phyloP scores from a whole-genome alignment of 2,113 vertebrate genomes.

The Mormyrus lacerda region DNA sequence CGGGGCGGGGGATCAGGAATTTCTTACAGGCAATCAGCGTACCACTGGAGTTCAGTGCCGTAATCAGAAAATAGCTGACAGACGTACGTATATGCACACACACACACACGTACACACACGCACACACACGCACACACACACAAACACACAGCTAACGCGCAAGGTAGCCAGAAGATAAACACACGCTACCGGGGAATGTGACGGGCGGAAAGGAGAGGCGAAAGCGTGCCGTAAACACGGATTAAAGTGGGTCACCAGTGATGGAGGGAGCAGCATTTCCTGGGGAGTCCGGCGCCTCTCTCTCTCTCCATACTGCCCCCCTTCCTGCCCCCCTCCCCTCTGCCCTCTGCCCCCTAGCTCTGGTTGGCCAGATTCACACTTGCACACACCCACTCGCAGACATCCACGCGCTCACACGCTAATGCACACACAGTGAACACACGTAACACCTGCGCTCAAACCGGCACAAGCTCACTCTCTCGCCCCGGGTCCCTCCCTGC shows the following conservation, averaged over 20 bases:
- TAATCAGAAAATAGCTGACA: slow-evolving; percentile 8
- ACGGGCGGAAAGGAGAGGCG: not conserved
- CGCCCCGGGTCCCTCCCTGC: slow-evolving; percentile 63
- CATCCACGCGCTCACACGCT: not conserved
- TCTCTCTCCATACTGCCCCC: not conserved
- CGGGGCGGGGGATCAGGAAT: not conserved
- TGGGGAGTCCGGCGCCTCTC: slow-evolving; percentile 2
- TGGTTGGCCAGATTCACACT: not conserved
- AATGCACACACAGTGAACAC: not conserved
- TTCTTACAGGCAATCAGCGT: not conserved
- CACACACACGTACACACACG: not conserved
- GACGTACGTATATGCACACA: not conserved
- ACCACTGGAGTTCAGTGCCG: not conserved
- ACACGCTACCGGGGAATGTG: not conserved
- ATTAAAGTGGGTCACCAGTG: slow-evolving; percentile 33
- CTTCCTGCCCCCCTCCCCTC: not conserved
- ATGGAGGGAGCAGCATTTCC: slow-evolving; percentile 29
- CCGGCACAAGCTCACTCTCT: slow-evolving; percentile 38
- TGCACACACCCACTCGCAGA: not conserved
- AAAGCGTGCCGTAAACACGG: not conserved
- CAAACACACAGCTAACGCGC: not conserved
- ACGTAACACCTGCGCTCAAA: slow-evolving; percentile 19
- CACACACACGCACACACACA: not conserved
- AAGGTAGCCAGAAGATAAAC: not conserved
- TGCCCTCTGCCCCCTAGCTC: not conserved